Base-by-base conservation (phyloP, 2,888 invertebrate species). In the Orthosia gothica region DNA sequence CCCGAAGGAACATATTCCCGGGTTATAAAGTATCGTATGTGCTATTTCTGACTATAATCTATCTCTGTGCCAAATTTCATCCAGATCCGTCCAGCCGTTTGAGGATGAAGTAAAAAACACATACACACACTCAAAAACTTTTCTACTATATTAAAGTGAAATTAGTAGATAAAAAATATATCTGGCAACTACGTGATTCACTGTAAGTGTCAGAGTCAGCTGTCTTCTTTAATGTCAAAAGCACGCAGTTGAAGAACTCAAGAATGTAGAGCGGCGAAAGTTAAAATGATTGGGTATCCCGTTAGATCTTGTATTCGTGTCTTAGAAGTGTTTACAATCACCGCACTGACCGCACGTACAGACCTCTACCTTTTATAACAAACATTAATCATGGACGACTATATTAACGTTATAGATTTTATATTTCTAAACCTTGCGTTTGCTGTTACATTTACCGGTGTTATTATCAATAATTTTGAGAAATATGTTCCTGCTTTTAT, bases 381-480 rank as follows among this genome's bases (percentile, higher is more conserved):
- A 45, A 49, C 12, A 54, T 32, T 26, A 65, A 79, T 40, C 55
- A 87, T 87, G 87, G 86, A 85, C 74, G 86, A 86, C 76, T 86
- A 86, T 50, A 89, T 96, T 74, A 96, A 96, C 83, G 92, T 96
- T 68, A 88, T 97, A 62, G 96, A 97, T 79, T 91, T 96, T 64
- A 91, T 94, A 82, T 97, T 96, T 79, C 83, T 97, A 58, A 92
- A 92, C 76, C 89, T 96, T 80, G 95, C 96, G 1, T 92, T 95
- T 65, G 88, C 93, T 7, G 93, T 97, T 7, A 97, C 97, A 1
- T 90, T 97, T 66, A 89, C 97, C 59, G 97, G 98, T 62, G 91
- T 97, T 87, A 89, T 98, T 61, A 96, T 98, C 45, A 97, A 97
- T 91, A 95, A 97, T 75, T 96, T 97, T 76, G 98, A 98, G 90